phyloP scores from a whole-genome alignment of 2,888 invertebrate species.

The Cheilosia scutellata region DNA sequence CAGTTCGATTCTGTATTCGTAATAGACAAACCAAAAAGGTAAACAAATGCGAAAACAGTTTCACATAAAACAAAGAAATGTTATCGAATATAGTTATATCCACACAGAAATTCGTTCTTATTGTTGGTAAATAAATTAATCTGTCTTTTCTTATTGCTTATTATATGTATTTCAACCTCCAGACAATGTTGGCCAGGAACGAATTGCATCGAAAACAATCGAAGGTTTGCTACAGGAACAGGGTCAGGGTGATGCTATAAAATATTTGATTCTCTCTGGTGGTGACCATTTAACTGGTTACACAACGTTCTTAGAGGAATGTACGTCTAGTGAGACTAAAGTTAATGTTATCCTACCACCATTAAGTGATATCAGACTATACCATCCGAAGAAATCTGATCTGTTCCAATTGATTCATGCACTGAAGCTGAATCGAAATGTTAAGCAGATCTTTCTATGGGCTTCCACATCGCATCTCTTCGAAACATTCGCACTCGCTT shows the following conservation, averaged over 20 bases:
- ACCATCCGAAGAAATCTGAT: conserved; percentile 77
- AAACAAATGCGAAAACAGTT: conserved; percentile 38
- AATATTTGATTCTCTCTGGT: conserved; percentile 76
- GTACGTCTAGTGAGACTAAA: conserved; percentile 49
- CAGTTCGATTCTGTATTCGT: not conserved
- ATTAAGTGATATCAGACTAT: conserved; percentile 80
- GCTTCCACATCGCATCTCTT: conserved; percentile 79
- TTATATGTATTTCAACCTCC: conserved; percentile 18
- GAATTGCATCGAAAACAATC: conserved; percentile 80
- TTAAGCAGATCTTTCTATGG: conserved; percentile 82
- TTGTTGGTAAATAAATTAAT: conserved; percentile 80
- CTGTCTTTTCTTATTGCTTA: not conserved
- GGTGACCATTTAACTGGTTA: conserved; percentile 77
- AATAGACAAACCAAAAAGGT: conserved; percentile 17
- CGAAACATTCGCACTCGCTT: conserved; percentile 80
- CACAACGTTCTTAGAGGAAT: conserved; percentile 77
- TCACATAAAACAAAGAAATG: conserved; percentile 33
- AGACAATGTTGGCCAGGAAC: conserved; percentile 82
- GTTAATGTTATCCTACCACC: conserved; percentile 80
- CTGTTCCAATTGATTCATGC: conserved; percentile 80
- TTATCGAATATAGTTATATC: conserved; percentile 78
- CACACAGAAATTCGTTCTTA: conserved; percentile 81
- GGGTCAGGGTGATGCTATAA: conserved; percentile 79
- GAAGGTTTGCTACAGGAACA: conserved; percentile 80
- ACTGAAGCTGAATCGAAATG: conserved; percentile 78